Percentiles rank a stretch among this genome's conserved stretches.
Evolutionary conservation across 2,113 vertebrate species (phyloP).

Genomic region (Cyanocitta stelleri): DNA sequence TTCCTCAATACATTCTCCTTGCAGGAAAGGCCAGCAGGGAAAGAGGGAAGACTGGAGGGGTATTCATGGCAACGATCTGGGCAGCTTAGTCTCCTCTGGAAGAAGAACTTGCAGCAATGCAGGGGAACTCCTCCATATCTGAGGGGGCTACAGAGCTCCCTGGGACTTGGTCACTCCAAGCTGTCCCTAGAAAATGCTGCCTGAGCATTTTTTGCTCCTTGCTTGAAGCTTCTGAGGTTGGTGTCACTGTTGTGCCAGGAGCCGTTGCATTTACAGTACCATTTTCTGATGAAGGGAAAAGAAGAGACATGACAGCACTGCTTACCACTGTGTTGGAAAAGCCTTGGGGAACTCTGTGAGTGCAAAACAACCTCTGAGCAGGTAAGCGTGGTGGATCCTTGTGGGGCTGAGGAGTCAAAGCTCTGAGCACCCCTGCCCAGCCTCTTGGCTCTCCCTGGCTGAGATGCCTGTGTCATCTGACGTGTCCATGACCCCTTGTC

Average conservation of each 20-base stretch:
- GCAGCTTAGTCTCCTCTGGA: rapidly evolving
- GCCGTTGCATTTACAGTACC: background rate
- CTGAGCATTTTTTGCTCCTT: too few species aligned
- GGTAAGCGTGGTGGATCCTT: rapidly evolving
- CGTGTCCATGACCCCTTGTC: background rate
- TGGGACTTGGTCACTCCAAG: background rate
- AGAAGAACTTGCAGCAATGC: background rate
- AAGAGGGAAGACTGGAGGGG: background rate
- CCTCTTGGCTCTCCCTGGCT: background rate
- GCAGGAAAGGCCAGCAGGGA: background rate
- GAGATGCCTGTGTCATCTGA: rapidly evolving
- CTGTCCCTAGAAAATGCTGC: background rate
- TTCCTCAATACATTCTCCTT: too few species aligned
- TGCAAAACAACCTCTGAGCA: too few species aligned
- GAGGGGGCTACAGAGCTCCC: background rate
- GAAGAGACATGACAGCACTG: too few species aligned
- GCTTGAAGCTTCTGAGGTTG: background rate
- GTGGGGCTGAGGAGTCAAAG: background rate
- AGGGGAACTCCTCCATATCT: background rate
- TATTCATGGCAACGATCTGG: rapidly evolving
- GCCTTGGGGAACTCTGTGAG: background rate
- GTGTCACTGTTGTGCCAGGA: rapidly evolving
- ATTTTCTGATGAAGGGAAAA: rapidly evolving
- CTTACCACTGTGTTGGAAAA: rapidly evolving
- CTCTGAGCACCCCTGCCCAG: background rate